Base-by-base conservation (phyloP, 2,888 invertebrate genomes). In the Scelioninae gen. 1 region DNA sequence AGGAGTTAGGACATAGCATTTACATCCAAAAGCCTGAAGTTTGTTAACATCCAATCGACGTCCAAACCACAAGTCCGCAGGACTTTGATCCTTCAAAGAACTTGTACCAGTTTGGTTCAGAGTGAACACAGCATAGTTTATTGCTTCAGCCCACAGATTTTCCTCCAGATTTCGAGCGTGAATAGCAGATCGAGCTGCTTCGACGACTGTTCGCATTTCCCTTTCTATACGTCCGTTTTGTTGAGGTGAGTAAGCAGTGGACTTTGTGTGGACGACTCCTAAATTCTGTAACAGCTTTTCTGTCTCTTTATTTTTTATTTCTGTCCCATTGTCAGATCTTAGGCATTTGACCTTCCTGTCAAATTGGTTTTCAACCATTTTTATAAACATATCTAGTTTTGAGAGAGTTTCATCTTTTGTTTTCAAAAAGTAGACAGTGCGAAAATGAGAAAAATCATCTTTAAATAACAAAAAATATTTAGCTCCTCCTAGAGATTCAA, bases 171-270 rank as follows among this genome's bases (percentile, higher is more conserved):
- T 15, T 5, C 45, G 13, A 6, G 45, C 45, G 9, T 47, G 15
- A 6, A 47, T 15, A 7, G 16, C 45, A 5, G 45, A 47, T 13
- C 45, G 45, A 15, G 45, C 55, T 74, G 16, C 66, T 69, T 13
- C 72, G 63, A 38, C 34, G n/a, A 32, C 23, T 32, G 31, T 31
- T n/a, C 47, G 15, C 29, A 23, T 49, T 29, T 49, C 49, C 5
- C 23, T 10, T 29, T 23, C 49, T 5, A 49, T 49, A 5, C 49
- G 7, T 10, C 49, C 49, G 5, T 23, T 49, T 49, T 49, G 10
- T 10, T 49, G 23, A 1, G 23, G 49, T 8, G 29, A n/a, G 10
- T 49, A 49, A 23, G 49, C 49, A 23, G 23, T 23, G 10, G 49
- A 49, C 5, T 23, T 23, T 9, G 6, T 10, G 23, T 49, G 23